Evolutionary conservation across 2,888 invertebrate species (phyloP).

Genomic region (Cryptocephalus primarius): DNA sequence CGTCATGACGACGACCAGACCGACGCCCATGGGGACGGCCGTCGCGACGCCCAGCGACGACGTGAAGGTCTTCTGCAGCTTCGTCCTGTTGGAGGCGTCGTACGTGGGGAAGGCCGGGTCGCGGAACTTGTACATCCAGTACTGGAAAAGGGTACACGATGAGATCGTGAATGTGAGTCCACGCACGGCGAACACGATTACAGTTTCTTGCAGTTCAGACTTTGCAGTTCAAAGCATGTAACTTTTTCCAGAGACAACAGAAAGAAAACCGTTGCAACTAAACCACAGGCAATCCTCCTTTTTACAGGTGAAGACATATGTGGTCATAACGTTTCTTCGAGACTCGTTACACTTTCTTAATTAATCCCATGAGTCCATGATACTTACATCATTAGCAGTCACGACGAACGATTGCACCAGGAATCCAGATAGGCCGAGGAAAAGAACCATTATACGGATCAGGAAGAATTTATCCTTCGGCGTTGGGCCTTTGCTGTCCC

Average conservation of each 20-base stretch:
- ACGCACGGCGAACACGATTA: neutral
- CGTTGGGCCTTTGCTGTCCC: no score
- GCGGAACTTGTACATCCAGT: conserved; percentile 5
- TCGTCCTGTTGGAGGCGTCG: neutral
- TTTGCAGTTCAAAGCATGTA: no score
- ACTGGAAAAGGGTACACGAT: conserved; percentile 4
- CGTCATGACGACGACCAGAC: conserved; percentile 2
- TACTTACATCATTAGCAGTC: conserved; percentile 7
- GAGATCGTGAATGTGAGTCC: neutral
- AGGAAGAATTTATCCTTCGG: conserved; percentile 1
- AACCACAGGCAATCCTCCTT: no score
- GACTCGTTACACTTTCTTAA: no score
- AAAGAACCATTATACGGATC: conserved; percentile 3
- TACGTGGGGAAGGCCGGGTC: neutral
- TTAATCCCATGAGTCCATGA: neutral
- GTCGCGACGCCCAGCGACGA: conserved; percentile 1
- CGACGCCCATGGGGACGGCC: conserved; percentile 1
- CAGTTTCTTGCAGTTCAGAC: neutral
- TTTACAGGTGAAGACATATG: no score
- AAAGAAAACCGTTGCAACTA: no score
- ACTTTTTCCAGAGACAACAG: no score
- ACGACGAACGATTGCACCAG: conserved; percentile 5
- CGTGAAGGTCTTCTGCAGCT: conserved; percentile 6
- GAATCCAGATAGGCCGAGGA: conserved; percentile 3
- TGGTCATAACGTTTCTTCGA: no score